phyloP scores from a whole-genome alignment of 2,888 invertebrate genomes.

The Drosophila aldrichi region DNA sequence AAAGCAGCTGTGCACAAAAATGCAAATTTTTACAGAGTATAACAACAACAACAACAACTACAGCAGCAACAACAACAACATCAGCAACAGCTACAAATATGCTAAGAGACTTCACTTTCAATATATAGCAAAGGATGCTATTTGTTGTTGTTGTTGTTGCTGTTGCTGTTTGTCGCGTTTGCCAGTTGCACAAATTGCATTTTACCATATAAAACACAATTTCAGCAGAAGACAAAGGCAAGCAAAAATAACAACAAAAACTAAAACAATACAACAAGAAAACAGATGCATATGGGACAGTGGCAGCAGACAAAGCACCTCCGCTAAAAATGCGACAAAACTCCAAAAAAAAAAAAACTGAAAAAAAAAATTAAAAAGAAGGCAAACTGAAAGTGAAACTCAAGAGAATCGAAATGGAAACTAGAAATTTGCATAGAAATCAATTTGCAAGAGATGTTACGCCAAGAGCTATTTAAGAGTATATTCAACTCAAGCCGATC shows the following conservation, averaged over 20 bases:
- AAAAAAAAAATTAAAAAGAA: slow-evolving; percentile 43
- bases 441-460: slow-evolving; percentile 68
- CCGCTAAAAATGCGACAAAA: slow-evolving; percentile 72
- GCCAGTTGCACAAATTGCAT: slow-evolving; percentile 82
- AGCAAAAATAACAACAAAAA: background rate
- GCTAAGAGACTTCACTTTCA: slow-evolving; percentile 82
- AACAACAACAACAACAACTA: slow-evolving; percentile 41
- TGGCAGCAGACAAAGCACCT: slow-evolving; percentile 51
- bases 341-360: slow-evolving; percentile 53
- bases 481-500: background rate
- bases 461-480: slow-evolving; percentile 1
- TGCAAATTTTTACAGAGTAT: slow-evolving; percentile 75
- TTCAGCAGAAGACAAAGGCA: slow-evolving; percentile 75
- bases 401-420: slow-evolving; percentile 73
- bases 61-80: slow-evolving; percentile 29
- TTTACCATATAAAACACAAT: slow-evolving; percentile 82
- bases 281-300: slow-evolving; percentile 38
- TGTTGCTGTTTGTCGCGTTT: slow-evolving; percentile 79
- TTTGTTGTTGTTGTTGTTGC: slow-evolving; percentile 74
- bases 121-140: slow-evolving; percentile 79
- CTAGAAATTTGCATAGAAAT: slow-evolving; percentile 82
- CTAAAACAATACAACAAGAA: slow-evolving; percentile 23
- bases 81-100: slow-evolving; percentile 61
- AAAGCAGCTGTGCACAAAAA: slow-evolving; percentile 79
- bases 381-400: slow-evolving; percentile 78